phyloP scores from a whole-genome alignment of 2,113 vertebrate species.

The Tamias sibiricus region DNA sequence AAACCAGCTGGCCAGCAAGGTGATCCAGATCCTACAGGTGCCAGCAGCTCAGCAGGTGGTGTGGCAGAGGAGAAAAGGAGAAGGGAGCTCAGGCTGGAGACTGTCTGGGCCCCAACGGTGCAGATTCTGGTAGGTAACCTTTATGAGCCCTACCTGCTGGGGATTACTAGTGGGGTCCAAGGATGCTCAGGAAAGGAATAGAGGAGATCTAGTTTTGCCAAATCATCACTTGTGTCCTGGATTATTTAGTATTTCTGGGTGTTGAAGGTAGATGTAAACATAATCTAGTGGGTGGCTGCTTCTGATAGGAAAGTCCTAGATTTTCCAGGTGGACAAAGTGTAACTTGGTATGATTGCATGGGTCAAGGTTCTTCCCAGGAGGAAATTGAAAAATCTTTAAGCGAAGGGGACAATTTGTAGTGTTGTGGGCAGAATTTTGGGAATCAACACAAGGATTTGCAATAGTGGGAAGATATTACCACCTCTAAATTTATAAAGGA shows the following conservation, averaged over 20 bases:
- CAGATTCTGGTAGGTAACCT: background rate
- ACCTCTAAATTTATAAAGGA: background rate
- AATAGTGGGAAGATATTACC: background rate
- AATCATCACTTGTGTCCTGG: background rate
- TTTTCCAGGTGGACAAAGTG: background rate
- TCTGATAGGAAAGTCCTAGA: background rate
- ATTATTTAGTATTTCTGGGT: background rate
- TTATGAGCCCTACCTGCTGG: background rate
- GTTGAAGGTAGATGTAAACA: background rate
- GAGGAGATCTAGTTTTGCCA: background rate
- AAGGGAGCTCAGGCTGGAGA: background rate
- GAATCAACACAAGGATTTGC: background rate
- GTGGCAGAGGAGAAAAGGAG: background rate
- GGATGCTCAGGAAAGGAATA: background rate
- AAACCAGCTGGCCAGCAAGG: constrained; percentile 21
- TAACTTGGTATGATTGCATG: background rate
- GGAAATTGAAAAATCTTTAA: background rate
- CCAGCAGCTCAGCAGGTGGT: constrained; percentile 60
- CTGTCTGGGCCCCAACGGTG: background rate
- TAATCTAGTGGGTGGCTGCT: background rate
- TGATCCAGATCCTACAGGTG: constrained; percentile 65
- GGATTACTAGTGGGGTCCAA: background rate
- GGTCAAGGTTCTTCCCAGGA: background rate
- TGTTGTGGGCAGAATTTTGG: background rate
- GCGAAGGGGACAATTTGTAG: background rate